These are phyloP conservation scores for Leucopsar rothschildi DNA, from an alignment of 2,113 vertebrate genomes.

Conservation along the genomic window DNA sequence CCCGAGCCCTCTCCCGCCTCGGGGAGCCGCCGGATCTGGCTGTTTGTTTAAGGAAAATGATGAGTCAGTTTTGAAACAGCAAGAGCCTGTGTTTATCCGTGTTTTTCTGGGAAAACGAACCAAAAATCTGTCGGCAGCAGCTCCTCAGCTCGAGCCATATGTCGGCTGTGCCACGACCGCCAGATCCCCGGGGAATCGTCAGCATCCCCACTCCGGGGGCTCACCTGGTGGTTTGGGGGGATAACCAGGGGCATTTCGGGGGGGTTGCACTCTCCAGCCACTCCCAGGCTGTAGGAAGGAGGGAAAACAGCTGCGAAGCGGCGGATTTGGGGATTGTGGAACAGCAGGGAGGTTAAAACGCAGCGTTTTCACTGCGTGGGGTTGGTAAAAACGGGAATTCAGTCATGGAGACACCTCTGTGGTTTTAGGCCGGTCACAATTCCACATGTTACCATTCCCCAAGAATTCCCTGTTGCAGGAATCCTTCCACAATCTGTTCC, in stretches of 20 bases:
- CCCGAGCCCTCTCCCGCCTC: not conserved
- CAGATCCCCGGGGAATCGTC: not conserved
- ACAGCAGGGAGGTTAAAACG: accelerated
- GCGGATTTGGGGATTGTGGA: accelerated
- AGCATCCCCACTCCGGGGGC: not conserved
- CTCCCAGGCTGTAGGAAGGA: not conserved
- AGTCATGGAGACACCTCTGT: accelerated
- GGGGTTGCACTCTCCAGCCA: not conserved
- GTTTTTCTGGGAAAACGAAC: not conserved
- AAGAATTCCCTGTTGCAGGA: not conserved
- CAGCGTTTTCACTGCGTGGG: accelerated
- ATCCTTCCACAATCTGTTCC: not conserved
- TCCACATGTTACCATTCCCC: accelerated
- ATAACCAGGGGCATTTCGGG: not conserved
- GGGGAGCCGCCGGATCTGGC: not conserved
- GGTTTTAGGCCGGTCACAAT: not conserved
- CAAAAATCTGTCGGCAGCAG: constrained; percentile 14
- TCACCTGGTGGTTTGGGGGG: not conserved
- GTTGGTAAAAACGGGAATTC: accelerated
- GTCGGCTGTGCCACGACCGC: not conserved
- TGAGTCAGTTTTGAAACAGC: constrained; percentile 7
- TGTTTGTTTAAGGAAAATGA: constrained; percentile 16
- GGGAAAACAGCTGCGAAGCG: accelerated
- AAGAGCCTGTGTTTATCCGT: constrained; percentile 30
- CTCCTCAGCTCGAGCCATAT: constrained; percentile 1